Evolutionary conservation across 2,113 vertebrate species (phyloP).

Genomic region (Lichenostomus cassidix): DNA sequence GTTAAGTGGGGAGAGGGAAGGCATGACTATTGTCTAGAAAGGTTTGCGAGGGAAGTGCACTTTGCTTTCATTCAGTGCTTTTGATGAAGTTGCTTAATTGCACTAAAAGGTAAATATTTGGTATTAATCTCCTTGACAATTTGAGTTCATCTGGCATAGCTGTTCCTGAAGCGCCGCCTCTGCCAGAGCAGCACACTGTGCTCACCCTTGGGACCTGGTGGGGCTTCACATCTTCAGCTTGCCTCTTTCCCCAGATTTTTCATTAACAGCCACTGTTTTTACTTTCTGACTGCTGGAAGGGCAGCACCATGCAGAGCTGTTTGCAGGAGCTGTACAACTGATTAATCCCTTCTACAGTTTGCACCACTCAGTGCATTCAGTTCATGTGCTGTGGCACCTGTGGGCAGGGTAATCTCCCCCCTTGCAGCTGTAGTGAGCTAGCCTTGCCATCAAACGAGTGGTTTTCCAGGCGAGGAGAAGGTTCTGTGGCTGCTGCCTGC

Average conservation of each 20-base stretch:
- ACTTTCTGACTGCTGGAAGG: neutral
- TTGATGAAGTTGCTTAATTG: neutral
- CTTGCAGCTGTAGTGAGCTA: rapidly evolving
- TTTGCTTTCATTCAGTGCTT: neutral
- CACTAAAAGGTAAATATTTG: constrained; percentile 37
- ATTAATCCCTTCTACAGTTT: neutral
- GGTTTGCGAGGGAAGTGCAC: neutral
- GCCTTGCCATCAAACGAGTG: neutral
- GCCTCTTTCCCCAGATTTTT: neutral
- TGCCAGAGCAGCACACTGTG: neutral
- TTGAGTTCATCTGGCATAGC: neutral
- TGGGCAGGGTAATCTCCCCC: neutral
- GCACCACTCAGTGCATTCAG: rapidly evolving
- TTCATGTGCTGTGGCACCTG: neutral
- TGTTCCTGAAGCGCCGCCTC: rapidly evolving
- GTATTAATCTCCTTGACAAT: neutral
- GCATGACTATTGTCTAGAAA: neutral
- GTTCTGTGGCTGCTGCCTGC: neutral
- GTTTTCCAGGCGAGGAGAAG: neutral
- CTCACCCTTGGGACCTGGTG: rapidly evolving
- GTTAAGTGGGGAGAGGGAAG: neutral
- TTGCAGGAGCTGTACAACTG: neutral
- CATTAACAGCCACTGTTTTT: neutral
- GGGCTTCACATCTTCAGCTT: neutral
- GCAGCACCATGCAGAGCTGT: rapidly evolving